Evolutionary conservation across 2,888 invertebrate species (phyloP).

Genomic region (Xestia ashworthii): DNA sequence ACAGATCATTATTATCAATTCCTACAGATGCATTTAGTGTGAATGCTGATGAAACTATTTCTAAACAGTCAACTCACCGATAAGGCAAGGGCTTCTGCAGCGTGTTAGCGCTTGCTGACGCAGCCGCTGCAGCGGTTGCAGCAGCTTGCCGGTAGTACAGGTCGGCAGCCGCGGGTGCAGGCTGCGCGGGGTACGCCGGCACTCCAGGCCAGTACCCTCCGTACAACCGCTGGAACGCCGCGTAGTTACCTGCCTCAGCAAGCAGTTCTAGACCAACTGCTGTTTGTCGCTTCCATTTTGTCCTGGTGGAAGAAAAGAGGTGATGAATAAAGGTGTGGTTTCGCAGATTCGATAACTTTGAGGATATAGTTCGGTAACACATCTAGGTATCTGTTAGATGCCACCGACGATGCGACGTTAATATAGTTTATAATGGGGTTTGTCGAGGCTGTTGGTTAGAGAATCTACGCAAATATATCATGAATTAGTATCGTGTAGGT

Average conservation of each 20-base stretch:
- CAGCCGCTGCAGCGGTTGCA: conserved; percentile 92
- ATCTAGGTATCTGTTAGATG: neutral
- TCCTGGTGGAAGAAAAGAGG: conserved; percentile 90
- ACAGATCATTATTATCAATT: neutral
- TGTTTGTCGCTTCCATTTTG: conserved; percentile 99
- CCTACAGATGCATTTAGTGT: neutral
- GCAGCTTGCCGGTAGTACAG: conserved; percentile 96
- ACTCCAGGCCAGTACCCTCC: conserved; percentile 94
- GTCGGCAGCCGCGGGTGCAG: conserved; percentile 93
- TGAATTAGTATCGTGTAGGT: neutral
- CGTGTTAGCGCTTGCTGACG: conserved; percentile 92
- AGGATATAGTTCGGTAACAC: neutral
- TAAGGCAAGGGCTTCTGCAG: conserved; percentile 97
- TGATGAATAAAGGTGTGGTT: neutral
- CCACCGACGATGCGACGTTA: neutral
- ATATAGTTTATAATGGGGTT: neutral
- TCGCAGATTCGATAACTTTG: neutral
- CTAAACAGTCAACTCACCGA: conserved; percentile 80
- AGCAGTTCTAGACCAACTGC: conserved; percentile 99
- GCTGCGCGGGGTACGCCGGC: conserved; percentile 92
- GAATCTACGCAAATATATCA: neutral
- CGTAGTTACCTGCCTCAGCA: conserved; percentile 99
- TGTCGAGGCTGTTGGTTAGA: neutral
- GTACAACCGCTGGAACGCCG: conserved; percentile 99
- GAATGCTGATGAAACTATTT: neutral